Conservation (phyloP, 2,888 invertebrate genomes). For the Gortyna flavago region DNA sequence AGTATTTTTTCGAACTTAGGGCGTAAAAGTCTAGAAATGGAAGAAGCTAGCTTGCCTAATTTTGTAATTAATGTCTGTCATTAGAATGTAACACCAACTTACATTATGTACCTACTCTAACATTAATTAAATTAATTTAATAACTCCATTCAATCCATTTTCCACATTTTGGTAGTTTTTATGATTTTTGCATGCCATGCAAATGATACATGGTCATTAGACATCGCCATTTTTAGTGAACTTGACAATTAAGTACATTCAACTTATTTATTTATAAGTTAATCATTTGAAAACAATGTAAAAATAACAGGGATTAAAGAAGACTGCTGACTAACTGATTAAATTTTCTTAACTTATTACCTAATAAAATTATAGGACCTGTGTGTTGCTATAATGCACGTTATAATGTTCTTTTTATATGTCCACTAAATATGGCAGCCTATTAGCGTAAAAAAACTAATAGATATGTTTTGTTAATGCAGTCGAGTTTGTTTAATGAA, state of each 20-base stretch:
- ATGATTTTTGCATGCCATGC: neutral
- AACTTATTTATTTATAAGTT: slow-evolving; percentile 56
- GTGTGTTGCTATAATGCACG: slow-evolving; percentile 55
- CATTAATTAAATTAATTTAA: slow-evolving; percentile 58
- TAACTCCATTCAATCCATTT: slow-evolving; percentile 7
- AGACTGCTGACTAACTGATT: slow-evolving; percentile 8
- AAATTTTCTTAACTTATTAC: slow-evolving; percentile 18
- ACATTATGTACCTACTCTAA: slow-evolving; percentile 43
- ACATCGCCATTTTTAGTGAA: neutral
- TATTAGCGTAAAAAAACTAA: slow-evolving; percentile 74
- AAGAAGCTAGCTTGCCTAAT: slow-evolving; percentile 63
- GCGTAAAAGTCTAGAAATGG: slow-evolving; percentile 23
- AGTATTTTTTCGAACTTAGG: slow-evolving; percentile 29
- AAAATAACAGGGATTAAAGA: slow-evolving; percentile 11
- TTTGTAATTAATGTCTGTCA: slow-evolving; percentile 25
- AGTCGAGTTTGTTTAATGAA: slow-evolving; percentile 67
- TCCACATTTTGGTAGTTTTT: slow-evolving; percentile 18
- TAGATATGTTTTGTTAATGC: slow-evolving; percentile 76
- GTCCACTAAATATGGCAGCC: slow-evolving; percentile 60
- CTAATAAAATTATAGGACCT: slow-evolving; percentile 49
- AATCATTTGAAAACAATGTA: neutral
- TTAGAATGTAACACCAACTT: slow-evolving; percentile 41
- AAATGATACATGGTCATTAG: neutral
- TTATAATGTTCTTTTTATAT: slow-evolving; percentile 40
- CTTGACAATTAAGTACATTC: slow-evolving; percentile 19